phyloP scores from a whole-genome alignment of 2,888 invertebrate genomes.

The Heterodera filipjevi region DNA sequence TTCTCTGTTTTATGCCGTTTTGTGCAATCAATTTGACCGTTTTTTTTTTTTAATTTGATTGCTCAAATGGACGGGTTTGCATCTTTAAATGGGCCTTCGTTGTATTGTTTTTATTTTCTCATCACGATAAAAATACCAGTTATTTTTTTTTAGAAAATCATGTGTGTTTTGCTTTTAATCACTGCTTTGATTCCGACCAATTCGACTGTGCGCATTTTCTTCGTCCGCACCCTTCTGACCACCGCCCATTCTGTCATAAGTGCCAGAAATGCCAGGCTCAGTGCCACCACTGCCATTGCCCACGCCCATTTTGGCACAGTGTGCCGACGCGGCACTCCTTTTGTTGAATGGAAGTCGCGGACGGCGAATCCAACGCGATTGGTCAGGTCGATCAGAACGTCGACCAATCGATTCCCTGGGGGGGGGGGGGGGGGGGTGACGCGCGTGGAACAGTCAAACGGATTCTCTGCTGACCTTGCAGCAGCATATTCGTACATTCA shows the following conservation, averaged over 20 bases:
- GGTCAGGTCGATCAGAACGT: neutral
- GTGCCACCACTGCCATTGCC: neutral
- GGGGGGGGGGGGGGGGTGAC: neutral
- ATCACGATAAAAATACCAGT: neutral
- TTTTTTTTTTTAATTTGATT: no score
- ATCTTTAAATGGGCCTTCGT: no score
- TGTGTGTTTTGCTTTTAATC: constrained; percentile 10
- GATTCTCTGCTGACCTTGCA: neutral
- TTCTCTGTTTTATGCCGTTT: no score
- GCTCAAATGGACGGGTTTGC: no score
- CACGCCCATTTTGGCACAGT: neutral
- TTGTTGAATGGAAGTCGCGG: neutral
- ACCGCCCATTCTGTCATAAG: neutral
- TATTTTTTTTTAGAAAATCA: neutral
- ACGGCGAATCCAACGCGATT: neutral
- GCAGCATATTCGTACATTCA: constrained; percentile 1
- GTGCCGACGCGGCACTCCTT: neutral
- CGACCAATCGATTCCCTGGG: neutral
- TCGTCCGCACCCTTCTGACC: neutral
- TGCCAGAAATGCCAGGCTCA: neutral
- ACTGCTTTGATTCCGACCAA: neutral
- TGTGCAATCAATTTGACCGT: no score
- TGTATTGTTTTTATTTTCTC: neutral
- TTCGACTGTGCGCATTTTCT: neutral
- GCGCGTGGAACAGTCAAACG: neutral